Evolutionary conservation across 1,140 invertebrate species (phyloP).

Genomic region (Diabrotica virgifera): DNA sequence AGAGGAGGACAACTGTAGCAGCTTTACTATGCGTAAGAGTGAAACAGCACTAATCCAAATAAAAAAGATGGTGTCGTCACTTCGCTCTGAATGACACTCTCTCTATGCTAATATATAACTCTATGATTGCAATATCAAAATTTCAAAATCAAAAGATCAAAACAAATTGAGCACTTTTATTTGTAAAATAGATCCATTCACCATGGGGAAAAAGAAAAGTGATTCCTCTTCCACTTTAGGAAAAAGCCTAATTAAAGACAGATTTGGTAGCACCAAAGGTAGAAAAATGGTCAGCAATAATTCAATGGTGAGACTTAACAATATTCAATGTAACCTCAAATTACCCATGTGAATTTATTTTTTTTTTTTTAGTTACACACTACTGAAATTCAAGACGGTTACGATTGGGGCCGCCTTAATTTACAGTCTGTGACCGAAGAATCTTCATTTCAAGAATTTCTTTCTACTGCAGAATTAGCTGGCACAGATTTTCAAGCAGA

Average conservation of each 20-base stretch:
- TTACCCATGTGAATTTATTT: constrained; percentile 20
- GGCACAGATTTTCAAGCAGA: constrained; percentile 91
- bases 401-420: constrained; percentile 86
- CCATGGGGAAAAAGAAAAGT: constrained; percentile 58
- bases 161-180: too few species aligned
- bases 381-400: constrained; percentile 83
- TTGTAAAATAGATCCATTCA: too few species aligned
- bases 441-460: constrained; percentile 91
- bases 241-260: constrained; percentile 71
- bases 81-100: too few species aligned
- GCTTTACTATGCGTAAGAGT: too few species aligned
- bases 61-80: too few species aligned
- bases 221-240: constrained; percentile 58
- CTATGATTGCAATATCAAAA: too few species aligned
- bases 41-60: too few species aligned
- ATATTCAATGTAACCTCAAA: neutral
- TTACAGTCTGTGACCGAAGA: constrained; percentile 94
- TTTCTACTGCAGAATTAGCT: constrained; percentile 90
- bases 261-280: constrained; percentile 61
- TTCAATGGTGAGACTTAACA: constrained; percentile 54
- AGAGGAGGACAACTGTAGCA: too few species aligned
- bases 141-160: too few species aligned
- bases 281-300: constrained; percentile 61
- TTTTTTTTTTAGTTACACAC: constrained; percentile 73
- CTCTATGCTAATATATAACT: too few species aligned